Evolutionary conservation across 2,888 invertebrate species (phyloP).

Genomic region (Tineola bisselliella): DNA sequence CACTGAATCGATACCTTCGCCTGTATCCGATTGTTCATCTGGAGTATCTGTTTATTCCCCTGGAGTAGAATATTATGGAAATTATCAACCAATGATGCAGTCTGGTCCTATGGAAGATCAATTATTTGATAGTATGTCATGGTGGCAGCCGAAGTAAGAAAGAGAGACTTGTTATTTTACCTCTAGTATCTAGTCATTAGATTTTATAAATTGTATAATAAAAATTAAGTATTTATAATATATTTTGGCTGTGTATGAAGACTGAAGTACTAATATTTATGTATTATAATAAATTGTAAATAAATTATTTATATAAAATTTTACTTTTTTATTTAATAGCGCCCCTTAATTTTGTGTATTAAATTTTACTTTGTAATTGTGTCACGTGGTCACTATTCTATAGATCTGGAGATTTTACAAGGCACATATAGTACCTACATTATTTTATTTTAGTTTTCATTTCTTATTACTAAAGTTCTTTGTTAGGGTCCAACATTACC

Average conservation of each 20-base stretch:
- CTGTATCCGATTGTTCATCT: constrained; percentile 73
- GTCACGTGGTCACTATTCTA: no score
- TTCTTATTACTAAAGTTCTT: background rate
- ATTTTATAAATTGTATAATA: background rate
- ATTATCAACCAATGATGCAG: constrained; percentile 35
- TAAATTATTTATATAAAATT: background rate
- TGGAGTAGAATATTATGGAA: constrained; percentile 24
- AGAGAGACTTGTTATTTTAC: background rate
- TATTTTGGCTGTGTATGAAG: constrained; percentile 4
- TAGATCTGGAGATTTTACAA: background rate
- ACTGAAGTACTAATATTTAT: background rate
- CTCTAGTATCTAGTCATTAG: background rate
- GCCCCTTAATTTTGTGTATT: background rate
- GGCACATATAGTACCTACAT: background rate
- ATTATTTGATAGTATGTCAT: constrained; percentile 81
- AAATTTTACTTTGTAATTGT: background rate
- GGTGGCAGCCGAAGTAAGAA: constrained; percentile 76
- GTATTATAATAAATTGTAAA: background rate
- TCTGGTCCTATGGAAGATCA: constrained; percentile 81
- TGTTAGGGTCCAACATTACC: background rate
- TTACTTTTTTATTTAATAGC: background rate
- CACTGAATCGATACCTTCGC: constrained; percentile 69
- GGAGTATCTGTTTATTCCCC: constrained; percentile 45
- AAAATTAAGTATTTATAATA: background rate
- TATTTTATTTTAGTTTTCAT: background rate